Evolutionary conservation across 2,113 vertebrate genomes (phyloP).

Genomic region (Lathamus discolor): DNA sequence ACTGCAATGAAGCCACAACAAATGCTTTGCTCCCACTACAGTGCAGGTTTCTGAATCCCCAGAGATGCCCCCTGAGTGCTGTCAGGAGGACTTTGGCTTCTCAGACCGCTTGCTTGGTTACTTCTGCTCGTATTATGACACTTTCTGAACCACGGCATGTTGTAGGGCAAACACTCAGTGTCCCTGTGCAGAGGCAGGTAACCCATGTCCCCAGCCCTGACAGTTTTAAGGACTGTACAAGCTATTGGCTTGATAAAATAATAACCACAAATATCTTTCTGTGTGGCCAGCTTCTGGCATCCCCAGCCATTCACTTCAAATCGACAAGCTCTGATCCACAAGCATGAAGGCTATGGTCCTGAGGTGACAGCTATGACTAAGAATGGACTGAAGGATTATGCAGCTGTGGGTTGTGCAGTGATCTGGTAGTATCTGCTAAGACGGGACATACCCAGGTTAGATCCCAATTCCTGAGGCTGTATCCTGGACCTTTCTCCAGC

Average conservation of each 20-base stretch:
- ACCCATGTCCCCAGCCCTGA: not conserved
- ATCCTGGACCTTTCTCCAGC: not conserved
- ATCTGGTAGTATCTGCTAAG: not conserved
- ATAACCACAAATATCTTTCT: not conserved
- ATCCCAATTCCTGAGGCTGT: not conserved
- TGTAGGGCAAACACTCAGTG: accelerated
- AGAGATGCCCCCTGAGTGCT: not conserved
- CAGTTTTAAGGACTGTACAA: not conserved
- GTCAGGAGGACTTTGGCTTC: not conserved
- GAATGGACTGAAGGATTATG: not conserved
- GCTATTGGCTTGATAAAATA: not conserved
- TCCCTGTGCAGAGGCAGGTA: not conserved
- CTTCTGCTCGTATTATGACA: not conserved
- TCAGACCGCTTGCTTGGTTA: not conserved
- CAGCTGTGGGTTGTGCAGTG: not conserved
- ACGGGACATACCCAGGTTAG: not conserved
- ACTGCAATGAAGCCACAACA: not conserved
- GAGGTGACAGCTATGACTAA: not conserved
- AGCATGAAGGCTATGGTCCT: not conserved
- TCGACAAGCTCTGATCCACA: not conserved
- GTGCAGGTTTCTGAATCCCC: not conserved
- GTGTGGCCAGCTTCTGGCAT: not conserved
- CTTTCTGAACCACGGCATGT: accelerated
- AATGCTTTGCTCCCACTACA: not conserved
- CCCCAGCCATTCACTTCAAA: not conserved